Percentiles rank a stretch among this genome's conserved stretches.
Conservation (phyloP, 1,140 invertebrate species). For the Calliopsis andreniformis region DNA sequence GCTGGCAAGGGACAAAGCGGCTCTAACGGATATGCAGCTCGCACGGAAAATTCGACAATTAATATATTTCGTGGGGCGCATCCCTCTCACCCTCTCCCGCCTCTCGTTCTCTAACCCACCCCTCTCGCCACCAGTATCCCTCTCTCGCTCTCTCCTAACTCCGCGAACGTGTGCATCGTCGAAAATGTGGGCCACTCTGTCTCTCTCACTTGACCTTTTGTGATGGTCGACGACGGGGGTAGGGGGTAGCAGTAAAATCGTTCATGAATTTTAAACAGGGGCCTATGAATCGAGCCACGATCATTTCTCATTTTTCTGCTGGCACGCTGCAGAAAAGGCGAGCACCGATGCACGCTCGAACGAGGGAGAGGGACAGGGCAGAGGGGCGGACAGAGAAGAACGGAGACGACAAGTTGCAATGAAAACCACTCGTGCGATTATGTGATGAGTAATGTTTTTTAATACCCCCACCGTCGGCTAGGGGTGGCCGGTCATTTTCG, state of each 20-base stretch:
- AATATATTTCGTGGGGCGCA: slow-evolving; percentile 71
- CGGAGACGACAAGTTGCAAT: slow-evolving; percentile 53
- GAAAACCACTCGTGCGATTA: slow-evolving; percentile 74
- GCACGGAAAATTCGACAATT: slow-evolving; percentile 76
- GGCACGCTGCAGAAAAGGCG: slow-evolving; percentile 60
- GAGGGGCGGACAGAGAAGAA: not conserved
- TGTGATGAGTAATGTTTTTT: slow-evolving; percentile 83
- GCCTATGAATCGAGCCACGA: slow-evolving; percentile 75
- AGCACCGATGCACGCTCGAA: slow-evolving; percentile 60
- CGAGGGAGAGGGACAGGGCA: slow-evolving; percentile 43
- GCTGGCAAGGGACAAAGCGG: slow-evolving; percentile 66
- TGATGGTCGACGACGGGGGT: slow-evolving; percentile 52
- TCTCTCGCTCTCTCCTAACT: slow-evolving; percentile 15
- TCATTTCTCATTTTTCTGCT: slow-evolving; percentile 81
- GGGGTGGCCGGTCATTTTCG: slow-evolving; percentile 70
- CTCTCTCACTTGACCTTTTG: slow-evolving; percentile 68
- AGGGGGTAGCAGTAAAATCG: slow-evolving; percentile 75
- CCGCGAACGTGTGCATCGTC: slow-evolving; percentile 25
- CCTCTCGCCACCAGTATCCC: not conserved
- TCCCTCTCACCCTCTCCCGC: not conserved
- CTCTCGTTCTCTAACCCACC: not conserved
- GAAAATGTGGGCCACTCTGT: slow-evolving; percentile 62
- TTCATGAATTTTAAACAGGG: slow-evolving; percentile 82
- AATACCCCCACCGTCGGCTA: slow-evolving; percentile 74
- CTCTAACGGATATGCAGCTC: slow-evolving; percentile 67